Base-by-base conservation (phyloP, 2,888 invertebrate species). In the Drosophila falleni region DNA sequence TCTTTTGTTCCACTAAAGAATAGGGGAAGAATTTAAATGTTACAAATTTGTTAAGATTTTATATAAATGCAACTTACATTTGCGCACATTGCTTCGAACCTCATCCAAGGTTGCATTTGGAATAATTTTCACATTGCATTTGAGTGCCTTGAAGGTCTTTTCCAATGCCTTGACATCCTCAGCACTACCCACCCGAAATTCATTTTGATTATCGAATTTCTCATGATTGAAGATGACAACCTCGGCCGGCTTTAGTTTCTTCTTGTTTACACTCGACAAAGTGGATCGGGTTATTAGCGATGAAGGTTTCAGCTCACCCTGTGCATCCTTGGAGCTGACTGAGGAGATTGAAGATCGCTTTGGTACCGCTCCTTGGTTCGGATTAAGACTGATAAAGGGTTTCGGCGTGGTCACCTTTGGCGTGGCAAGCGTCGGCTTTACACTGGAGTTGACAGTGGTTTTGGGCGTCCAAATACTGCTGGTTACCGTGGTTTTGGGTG, bases 161-260 rank as follows among this genome's bases (percentile, higher is more conserved):
- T 75, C 70, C 39, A 92, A 56, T 3, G 65, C n/a, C 53, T 81
- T 81, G 5, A 91, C 92, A 78, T 93, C 93, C 51, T 87, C 71
- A 9, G 77, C 64, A 56, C 90, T 92, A 15, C 92, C 92, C 0
- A 64, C 46, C 0, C 92, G 91, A 31, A 75, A 81, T 47, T 90
- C 89, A 31, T 89, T 86, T 5, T 81, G 65, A 63, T 78, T 84
- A 53, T 92, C 90, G 53, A 92, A 92, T 13, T 79, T 76, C 47
- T 91, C 92, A 26, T 92, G 89, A 61, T 93, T 92, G 47, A 92
- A 91, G 55, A 92, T 90, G 16, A 90, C 85, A 3, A 88, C 90
- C 23, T 84, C 75, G 1, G 92, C 93, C 2, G 93, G 89, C 39
- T 90, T 87, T 1, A 84, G 71, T 29, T 88, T 89, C 11, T 63